Base-by-base conservation (phyloP, 2,797 vertebrate species). In the Anguilla obscura region DNA sequence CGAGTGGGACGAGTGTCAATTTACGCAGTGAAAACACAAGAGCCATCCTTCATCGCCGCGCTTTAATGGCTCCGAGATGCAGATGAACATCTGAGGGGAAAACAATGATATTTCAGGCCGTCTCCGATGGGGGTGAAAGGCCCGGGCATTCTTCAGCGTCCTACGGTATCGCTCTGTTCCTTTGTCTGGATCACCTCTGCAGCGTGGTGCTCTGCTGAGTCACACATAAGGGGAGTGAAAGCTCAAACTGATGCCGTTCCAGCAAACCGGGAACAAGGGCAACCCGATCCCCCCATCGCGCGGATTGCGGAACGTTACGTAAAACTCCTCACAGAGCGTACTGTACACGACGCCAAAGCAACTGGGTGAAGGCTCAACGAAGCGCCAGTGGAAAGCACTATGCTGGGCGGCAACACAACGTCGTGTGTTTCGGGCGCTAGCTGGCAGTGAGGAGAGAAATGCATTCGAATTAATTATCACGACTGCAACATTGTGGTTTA, bases 1-100 rank as follows among this genome's bases (percentile, higher is more conserved):
- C 93, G 92, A 96, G 97, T 94, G 96, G 96, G 96, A 94, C 90
- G 96, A 91, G 94, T 91, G 92, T 95, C 96, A 94, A 92, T 94
- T 95, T 95, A 94, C 92, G 92, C 92, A 90, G 92, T 95, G 93
- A 96, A 97, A 93, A 94, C 83, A 93, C 90, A 93, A 94, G 91
- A 88, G 93, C 52, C 74, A 85, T 95, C 93, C 93, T 92, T 96
- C 94, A 95, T 96, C 96, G 95, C 93, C 91, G 91, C 94, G 92
- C 94, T 94, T 95, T 91, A 93, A 95, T 94, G 94, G 94, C 94
- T 93, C 95, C 95, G 95, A 96, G 96, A 96, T 94, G 96, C 96
- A 93, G 95, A 96, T 94, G 96, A 94, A 95, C 94, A 95, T 92
- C 91, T 92, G 94, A 91, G 87, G 91, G 40, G 40, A 94, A 95